Percentiles rank a stretch among this genome's conserved stretches.
Conservation (phyloP, 2,113 vertebrate genomes). For the Hippocampus abdominalis region DNA sequence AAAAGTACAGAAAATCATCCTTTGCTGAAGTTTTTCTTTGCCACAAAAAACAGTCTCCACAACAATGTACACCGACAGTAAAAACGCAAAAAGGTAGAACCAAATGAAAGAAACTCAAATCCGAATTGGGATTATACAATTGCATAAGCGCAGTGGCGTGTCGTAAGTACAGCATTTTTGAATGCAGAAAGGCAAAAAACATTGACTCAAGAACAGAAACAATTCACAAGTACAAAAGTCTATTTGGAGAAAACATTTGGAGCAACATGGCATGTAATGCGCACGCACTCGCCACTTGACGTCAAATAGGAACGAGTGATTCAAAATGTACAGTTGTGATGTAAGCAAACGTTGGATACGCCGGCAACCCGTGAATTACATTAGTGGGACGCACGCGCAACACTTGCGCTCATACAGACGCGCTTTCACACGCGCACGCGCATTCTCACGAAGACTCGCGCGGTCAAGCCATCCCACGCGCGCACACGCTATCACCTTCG, state of each 20-base stretch:
- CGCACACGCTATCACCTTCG: too few species aligned
- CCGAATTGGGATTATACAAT: conserved; percentile 74
- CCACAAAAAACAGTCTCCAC: conserved; percentile 77
- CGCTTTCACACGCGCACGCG: conserved; percentile 42
- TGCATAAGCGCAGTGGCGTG: conserved; percentile 83
- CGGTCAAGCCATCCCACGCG: too few species aligned
- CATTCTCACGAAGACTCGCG: neutral
- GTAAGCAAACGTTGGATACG: conserved; percentile 33
- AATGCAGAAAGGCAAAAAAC: conserved; percentile 81
- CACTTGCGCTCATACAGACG: conserved; percentile 19
- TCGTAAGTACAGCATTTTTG: conserved; percentile 83
- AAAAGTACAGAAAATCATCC: conserved; percentile 77
- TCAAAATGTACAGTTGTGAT: conserved; percentile 27
- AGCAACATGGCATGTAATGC: conserved; percentile 41
- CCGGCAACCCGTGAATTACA: conserved; percentile 57
- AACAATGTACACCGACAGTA: conserved; percentile 77
- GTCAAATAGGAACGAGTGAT: conserved; percentile 68
- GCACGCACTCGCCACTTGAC: conserved; percentile 46
- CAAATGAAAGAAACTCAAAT: conserved; percentile 31
- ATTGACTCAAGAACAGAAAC: conserved; percentile 70
- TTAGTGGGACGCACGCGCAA: conserved; percentile 46
- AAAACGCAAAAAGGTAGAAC: conserved; percentile 63
- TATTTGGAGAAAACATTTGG: conserved; percentile 58
- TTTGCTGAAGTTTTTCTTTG: conserved; percentile 68
- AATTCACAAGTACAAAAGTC: conserved; percentile 76